Conservation (phyloP, 2,888 invertebrate species). For the Protophormia terraenovae region DNA sequence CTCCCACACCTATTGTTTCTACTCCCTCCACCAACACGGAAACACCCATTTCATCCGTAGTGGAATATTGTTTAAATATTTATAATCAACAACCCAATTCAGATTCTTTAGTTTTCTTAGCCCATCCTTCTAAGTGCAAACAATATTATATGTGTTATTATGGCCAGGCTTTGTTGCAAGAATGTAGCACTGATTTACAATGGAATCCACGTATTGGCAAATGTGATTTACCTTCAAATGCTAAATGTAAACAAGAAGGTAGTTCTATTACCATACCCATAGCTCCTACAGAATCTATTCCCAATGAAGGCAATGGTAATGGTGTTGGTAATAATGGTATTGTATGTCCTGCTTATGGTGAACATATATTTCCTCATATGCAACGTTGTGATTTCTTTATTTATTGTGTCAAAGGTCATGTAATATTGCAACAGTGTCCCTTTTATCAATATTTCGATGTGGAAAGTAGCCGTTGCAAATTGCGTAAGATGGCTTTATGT, state of each 20-base stretch:
- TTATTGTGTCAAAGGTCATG: constrained; percentile 78
- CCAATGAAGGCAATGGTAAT: constrained; percentile 38
- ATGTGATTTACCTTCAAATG: constrained; percentile 77
- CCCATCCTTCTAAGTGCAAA: constrained; percentile 75
- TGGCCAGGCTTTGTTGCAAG: constrained; percentile 76
- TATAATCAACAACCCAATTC: constrained; percentile 40
- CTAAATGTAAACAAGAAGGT: constrained; percentile 71
- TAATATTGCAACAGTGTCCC: constrained; percentile 79
- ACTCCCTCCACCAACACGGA: not conserved
- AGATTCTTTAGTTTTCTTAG: constrained; percentile 73
- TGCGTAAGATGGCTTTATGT: constrained; percentile 76
- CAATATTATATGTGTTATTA: constrained; percentile 80
- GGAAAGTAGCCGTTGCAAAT: constrained; percentile 75
- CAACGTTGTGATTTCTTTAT: constrained; percentile 78
- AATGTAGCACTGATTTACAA: constrained; percentile 77
- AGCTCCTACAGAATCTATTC: not conserved
- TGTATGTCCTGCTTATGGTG: constrained; percentile 75
- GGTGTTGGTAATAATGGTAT: constrained; percentile 52
- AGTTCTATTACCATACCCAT: not conserved
- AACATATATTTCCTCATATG: constrained; percentile 79
- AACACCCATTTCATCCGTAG: not conserved
- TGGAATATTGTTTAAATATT: constrained; percentile 35
- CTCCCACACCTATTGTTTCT: not conserved
- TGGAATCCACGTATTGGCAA: constrained; percentile 78
- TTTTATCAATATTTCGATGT: constrained; percentile 79